Evolutionary conservation across 2,888 invertebrate species (phyloP).

Genomic region (Apocheima hispidaria): DNA sequence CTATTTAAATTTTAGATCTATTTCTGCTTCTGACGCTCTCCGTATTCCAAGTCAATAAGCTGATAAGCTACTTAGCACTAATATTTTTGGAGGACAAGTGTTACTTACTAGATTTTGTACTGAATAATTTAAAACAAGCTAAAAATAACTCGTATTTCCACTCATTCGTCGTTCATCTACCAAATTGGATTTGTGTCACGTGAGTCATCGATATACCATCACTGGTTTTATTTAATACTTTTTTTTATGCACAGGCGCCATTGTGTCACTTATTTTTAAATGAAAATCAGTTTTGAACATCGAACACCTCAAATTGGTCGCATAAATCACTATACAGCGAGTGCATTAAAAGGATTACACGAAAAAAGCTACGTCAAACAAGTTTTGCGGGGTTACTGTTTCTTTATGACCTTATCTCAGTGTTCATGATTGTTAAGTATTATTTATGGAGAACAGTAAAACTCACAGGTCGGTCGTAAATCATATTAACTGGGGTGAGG

Average conservation of each 20-base stretch:
- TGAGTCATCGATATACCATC: constrained; percentile 50
- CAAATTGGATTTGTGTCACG: constrained; percentile 65
- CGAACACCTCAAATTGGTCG: constrained; percentile 45
- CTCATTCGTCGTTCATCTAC: constrained; percentile 52
- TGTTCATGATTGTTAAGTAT: constrained; percentile 62
- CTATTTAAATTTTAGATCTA: no score
- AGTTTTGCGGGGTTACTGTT: constrained; percentile 59
- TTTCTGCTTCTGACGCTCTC: no score
- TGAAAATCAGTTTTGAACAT: constrained; percentile 23
- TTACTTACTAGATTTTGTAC: constrained; percentile 19
- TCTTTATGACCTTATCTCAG: constrained; percentile 57
- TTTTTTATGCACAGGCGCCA: constrained; percentile 42
- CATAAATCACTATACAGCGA: constrained; percentile 45
- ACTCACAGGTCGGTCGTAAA: constrained; percentile 58
- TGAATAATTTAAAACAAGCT: constrained; percentile 31
- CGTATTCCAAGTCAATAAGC: no score
- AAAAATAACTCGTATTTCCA: constrained; percentile 50
- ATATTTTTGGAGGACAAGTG: no score
- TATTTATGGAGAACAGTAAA: constrained; percentile 62
- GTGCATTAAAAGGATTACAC: constrained; percentile 33
- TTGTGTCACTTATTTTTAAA: constrained; percentile 41
- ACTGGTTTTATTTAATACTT: constrained; percentile 38
- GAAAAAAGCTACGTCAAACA: constrained; percentile 40
- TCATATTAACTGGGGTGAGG: constrained; percentile 56
- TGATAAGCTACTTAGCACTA: no score